These are phyloP conservation scores for Tenrec ecaudatus DNA, from an alignment of 2,113 vertebrate genomes.

Conservation along the genomic window DNA sequence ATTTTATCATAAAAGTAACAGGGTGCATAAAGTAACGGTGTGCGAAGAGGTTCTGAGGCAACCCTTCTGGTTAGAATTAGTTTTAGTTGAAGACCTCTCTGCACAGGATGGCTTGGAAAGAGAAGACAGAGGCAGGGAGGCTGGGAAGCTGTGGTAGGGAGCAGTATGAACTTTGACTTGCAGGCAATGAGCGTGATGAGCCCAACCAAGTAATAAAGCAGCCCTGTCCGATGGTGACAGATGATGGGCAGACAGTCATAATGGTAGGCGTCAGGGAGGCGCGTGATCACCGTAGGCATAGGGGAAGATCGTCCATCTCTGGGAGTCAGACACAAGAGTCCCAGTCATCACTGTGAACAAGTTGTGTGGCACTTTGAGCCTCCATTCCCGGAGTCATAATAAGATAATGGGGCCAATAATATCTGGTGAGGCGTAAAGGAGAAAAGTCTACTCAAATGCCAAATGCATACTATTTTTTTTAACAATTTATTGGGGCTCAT, in stretches of 20 bases:
- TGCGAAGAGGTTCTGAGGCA: background rate
- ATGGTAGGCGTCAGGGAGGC: too few species aligned
- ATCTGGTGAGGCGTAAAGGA: background rate
- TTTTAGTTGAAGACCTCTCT: background rate
- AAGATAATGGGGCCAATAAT: constrained; percentile 4
- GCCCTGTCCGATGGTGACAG: background rate
- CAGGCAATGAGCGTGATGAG: background rate
- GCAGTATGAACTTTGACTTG: background rate
- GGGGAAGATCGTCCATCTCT: background rate
- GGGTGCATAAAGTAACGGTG: background rate
- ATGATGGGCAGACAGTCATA: background rate
- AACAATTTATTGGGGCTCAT: too few species aligned
- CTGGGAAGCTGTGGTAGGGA: background rate
- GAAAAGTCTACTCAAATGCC: background rate
- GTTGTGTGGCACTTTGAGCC: background rate
- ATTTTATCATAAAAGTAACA: constrained; percentile 10
- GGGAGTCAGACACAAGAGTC: background rate
- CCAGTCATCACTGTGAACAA: background rate
- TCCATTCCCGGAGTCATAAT: background rate
- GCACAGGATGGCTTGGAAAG: background rate
- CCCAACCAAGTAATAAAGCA: background rate
- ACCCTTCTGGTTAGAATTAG: background rate
- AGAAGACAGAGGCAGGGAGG: background rate
- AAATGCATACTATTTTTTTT: too few species aligned
- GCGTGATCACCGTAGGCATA: background rate